A percentile compares a stretch with the other conserved stretches of the same genome.
These are phyloP conservation scores for Tubiluchus corallicola DNA, from an alignment of 2,888 invertebrate genomes.

Conservation along the genomic window DNA sequence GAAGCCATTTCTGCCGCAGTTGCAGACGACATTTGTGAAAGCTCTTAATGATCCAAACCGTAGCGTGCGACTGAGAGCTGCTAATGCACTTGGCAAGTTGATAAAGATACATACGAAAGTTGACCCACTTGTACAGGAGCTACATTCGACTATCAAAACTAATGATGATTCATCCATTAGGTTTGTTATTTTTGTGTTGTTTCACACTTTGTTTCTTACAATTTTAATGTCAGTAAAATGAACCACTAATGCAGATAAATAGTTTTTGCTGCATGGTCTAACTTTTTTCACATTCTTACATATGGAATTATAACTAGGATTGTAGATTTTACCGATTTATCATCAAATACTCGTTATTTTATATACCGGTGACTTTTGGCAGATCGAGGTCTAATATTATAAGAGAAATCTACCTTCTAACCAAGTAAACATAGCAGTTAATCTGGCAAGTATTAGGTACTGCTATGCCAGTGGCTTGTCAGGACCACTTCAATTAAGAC, in stretches of 20 bases:
- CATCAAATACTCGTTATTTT: too few relatives aligned
- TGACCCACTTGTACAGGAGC: slow-evolving; percentile 82
- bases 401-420: too few relatives aligned
- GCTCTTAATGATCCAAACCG: slow-evolving; percentile 75
- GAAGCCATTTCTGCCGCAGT: slow-evolving; percentile 92
- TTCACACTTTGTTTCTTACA: slow-evolving; percentile 5
- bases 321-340: too few relatives aligned
- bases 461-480: too few relatives aligned
- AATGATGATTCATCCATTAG: slow-evolving; percentile 62
- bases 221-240: background rate
- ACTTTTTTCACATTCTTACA: background rate
- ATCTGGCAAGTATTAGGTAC: too few relatives aligned
- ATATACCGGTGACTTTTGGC: too few relatives aligned
- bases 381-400: too few relatives aligned
- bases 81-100: slow-evolving; percentile 56
- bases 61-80: slow-evolving; percentile 59
- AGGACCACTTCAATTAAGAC: too few relatives aligned
- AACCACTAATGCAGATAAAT: background rate
- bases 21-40: slow-evolving; percentile 94
- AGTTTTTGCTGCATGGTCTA: background rate
- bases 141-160: slow-evolving; percentile 63
- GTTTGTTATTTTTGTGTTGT: slow-evolving; percentile 24
- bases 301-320: too few relatives aligned
- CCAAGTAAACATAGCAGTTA: too few relatives aligned
- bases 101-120: slow-evolving; percentile 79